These are phyloP conservation scores for Hippocampus guttulatus DNA, from an alignment of 2,113 vertebrate species.

Conservation along the genomic window DNA sequence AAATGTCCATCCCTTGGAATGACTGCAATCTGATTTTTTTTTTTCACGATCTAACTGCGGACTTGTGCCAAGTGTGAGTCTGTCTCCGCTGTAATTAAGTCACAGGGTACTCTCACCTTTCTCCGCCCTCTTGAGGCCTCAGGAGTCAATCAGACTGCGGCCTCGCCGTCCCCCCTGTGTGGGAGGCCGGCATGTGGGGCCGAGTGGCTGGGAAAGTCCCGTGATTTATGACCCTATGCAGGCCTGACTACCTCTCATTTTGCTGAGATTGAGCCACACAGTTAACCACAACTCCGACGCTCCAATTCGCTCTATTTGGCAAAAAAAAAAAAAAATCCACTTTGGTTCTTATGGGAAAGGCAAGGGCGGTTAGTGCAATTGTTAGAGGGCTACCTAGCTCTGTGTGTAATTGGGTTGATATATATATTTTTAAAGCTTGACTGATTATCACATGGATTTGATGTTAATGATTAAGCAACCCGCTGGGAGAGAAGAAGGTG, in stretches of 20 bases:
- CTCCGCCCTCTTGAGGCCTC: constrained; percentile 17
- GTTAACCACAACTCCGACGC: constrained; percentile 45
- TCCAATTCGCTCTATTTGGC: constrained; percentile 44
- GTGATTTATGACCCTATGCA: constrained; percentile 70
- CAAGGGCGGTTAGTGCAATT: constrained; percentile 14
- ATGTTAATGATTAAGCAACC: constrained; percentile 66
- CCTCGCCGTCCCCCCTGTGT: constrained; percentile 56
- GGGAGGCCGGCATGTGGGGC: constrained; percentile 53
- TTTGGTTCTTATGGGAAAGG: constrained; percentile 51
- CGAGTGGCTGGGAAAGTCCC: constrained; percentile 67
- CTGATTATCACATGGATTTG: constrained; percentile 50
- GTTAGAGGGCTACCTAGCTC: constrained; percentile 17
- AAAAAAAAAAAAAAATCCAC: constrained; percentile 29
- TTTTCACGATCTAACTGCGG: background rate
- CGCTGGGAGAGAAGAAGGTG: constrained; percentile 12
- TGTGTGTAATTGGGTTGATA: constrained; percentile 36
- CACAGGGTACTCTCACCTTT: constrained; percentile 37
- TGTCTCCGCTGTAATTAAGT: constrained; percentile 56
- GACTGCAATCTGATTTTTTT: background rate
- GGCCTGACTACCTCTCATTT: constrained; percentile 67
- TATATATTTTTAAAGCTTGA: constrained; percentile 48
- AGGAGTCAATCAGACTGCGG: constrained; percentile 57
- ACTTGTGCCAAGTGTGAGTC: constrained; percentile 17
- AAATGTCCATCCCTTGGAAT: background rate
- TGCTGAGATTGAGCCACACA: constrained; percentile 51